These are phyloP conservation scores for Onychostoma macrolepis DNA, from an alignment of 2,113 vertebrate species.

Conservation along the genomic window DNA sequence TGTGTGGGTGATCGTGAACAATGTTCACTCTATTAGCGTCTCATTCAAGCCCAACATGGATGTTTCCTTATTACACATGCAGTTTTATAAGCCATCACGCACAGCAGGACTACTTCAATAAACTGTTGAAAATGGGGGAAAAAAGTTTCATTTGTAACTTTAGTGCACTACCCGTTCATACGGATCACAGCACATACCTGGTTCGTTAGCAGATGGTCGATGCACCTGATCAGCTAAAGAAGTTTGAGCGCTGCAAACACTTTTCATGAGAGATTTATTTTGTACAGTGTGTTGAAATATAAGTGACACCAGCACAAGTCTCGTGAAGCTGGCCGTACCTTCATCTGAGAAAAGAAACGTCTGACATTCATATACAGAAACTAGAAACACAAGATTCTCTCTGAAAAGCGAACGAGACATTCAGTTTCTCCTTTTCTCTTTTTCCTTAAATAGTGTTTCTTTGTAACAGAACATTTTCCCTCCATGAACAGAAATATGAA, in stretches of 20 bases:
- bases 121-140: background rate
- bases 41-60: background rate
- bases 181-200: too few relatives aligned
- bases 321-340: background rate
- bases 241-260: background rate
- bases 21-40: too few relatives aligned
- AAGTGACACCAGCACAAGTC: background rate
- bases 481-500: background rate
- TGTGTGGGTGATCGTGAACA: background rate
- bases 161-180: background rate
- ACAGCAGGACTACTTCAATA: background rate
- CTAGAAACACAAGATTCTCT: background rate
- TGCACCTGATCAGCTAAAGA: background rate
- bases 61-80: background rate
- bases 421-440: too few relatives aligned
- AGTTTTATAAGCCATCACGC: background rate
- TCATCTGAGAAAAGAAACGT: background rate
- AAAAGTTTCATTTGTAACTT: background rate
- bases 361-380: background rate
- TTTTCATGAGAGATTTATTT: background rate
- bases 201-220: too few relatives aligned
- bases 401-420: background rate
- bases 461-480: slow-evolving; percentile 4
- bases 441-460: background rate
- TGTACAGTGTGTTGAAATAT: background rate